Evolutionary conservation across 2,113 vertebrate species (phyloP).

Genomic region (Tetrao urogallus): DNA sequence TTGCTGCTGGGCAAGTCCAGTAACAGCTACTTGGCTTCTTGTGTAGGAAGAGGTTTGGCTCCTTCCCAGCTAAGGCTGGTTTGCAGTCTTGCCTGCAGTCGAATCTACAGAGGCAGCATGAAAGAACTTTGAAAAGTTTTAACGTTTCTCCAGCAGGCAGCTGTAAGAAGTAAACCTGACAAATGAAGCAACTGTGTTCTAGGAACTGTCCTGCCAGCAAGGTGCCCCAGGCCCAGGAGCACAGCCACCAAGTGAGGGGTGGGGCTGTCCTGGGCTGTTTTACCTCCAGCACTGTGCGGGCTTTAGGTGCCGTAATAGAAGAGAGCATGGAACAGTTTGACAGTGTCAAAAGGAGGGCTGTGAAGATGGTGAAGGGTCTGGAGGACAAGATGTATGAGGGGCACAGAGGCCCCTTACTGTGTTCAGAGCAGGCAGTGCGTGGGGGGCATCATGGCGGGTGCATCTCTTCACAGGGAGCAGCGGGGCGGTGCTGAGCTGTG

Average conservation of each 20-base stretch:
- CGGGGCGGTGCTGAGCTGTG: background rate
- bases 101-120: rapidly evolving
- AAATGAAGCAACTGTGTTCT: background rate
- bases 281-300: background rate
- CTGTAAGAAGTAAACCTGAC: background rate
- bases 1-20: background rate
- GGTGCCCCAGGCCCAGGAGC: too few relatives aligned
- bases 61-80: background rate
- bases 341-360: background rate
- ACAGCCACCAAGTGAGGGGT: too few relatives aligned
- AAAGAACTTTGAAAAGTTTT: background rate
- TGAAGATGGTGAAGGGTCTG: background rate
- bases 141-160: background rate
- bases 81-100: background rate
- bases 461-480: background rate
- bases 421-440: background rate
- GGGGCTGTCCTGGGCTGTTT: background rate
- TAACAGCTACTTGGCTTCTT: background rate
- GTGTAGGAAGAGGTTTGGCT: background rate
- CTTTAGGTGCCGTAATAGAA: background rate
- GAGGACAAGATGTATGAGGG: background rate
- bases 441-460: background rate
- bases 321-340: background rate
- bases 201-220: background rate
- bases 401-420: background rate